Percentiles rank a stretch among this genome's conserved stretches.
These are phyloP conservation scores for Ypsolopha scabrella DNA, from an alignment of 2,888 invertebrate genomes.

Conservation along the genomic window DNA sequence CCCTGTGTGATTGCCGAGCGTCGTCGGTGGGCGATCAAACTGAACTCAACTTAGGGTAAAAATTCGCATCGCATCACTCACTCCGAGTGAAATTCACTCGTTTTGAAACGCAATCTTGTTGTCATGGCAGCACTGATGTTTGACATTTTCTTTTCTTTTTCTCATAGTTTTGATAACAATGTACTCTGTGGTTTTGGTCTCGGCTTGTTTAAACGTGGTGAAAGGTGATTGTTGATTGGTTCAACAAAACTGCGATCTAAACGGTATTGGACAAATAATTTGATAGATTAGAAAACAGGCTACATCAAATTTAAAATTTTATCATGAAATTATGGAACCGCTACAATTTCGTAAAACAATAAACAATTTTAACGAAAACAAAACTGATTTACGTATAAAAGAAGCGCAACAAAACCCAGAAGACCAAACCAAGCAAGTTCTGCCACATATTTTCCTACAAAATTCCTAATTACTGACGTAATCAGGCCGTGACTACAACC, in stretches of 20 bases:
- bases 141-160: too few species aligned
- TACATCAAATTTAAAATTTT: too few species aligned
- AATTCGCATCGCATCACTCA: too few species aligned
- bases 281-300: too few species aligned
- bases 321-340: too few species aligned
- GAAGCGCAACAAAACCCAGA: background rate
- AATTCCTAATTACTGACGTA: conserved; percentile 49
- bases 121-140: conserved; percentile 27
- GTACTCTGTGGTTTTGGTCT: background rate
- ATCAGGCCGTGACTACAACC: conserved; percentile 55
- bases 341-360: too few species aligned
- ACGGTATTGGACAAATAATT: background rate
- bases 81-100: too few species aligned
- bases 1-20: too few species aligned
- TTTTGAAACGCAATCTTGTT: conserved; percentile 10
- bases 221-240: background rate
- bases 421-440: background rate
- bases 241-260: background rate
- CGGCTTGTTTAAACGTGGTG: conserved; percentile 9
- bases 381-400: background rate
- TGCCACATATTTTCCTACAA: conserved; percentile 6
- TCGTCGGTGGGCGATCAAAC: too few species aligned
- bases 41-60: too few species aligned
- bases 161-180: too few species aligned
- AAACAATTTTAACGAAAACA: too few species aligned